Evolutionary conservation across 2,888 invertebrate species (phyloP).

Genomic region (Melipona beecheii): DNA sequence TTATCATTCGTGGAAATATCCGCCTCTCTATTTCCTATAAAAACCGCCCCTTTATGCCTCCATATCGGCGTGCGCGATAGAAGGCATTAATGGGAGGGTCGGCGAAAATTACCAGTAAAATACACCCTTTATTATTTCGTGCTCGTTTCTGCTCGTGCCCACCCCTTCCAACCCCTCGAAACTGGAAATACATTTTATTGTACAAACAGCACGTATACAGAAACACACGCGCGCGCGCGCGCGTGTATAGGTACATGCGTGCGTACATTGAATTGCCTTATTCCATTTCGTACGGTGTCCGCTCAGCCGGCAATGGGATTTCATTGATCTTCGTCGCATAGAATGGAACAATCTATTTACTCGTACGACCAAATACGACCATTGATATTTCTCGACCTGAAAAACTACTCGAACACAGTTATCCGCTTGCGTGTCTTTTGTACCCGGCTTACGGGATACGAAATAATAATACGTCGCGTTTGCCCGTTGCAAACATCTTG

Average conservation of each 20-base stretch:
- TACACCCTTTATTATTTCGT: conserved; percentile 15
- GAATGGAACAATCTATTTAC: background rate
- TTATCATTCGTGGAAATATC: conserved; percentile 37
- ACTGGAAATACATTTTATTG: conserved; percentile 10
- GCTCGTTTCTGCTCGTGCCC: background rate
- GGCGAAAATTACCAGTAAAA: conserved; percentile 11
- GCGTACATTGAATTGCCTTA: conserved; percentile 3
- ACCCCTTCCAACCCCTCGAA: background rate
- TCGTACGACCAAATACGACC: background rate
- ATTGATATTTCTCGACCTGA: background rate
- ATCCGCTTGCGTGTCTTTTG: background rate
- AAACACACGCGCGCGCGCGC: background rate
- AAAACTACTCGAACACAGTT: background rate
- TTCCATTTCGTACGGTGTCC: background rate
- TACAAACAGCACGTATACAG: background rate
- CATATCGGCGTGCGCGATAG: background rate
- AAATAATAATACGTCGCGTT: background rate
- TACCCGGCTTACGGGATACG: background rate
- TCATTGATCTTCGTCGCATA: background rate
- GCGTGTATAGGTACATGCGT: too few relatives aligned
- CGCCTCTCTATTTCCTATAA: conserved; percentile 18
- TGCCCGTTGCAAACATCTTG: background rate
- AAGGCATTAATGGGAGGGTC: background rate
- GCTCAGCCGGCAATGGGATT: background rate
- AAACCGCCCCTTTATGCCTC: conserved; percentile 26